phyloP scores from a whole-genome alignment of 2,888 invertebrate genomes.

The Axea sp. region DNA sequence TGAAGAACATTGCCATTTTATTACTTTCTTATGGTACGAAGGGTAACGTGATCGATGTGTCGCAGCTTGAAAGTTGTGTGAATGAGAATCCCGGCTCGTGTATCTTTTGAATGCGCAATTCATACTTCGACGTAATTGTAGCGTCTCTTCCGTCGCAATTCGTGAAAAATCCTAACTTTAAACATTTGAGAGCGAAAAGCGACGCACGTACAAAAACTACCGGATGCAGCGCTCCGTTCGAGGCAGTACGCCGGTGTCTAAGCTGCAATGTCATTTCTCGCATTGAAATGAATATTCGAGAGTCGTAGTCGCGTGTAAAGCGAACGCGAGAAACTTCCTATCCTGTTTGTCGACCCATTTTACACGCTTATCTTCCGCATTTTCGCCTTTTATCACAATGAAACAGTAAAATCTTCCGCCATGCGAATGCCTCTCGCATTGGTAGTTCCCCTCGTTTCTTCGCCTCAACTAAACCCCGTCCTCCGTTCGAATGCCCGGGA shows the following conservation, averaged over 20 bases:
- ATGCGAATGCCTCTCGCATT: constrained; percentile 29
- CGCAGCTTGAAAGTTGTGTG: background rate
- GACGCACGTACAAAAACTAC: constrained; percentile 43
- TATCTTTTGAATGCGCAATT: constrained; percentile 14
- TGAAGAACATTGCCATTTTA: too few species aligned
- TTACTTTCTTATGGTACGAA: too few species aligned
- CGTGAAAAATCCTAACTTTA: constrained; percentile 39
- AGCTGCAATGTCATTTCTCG: constrained; percentile 58
- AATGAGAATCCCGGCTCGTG: background rate
- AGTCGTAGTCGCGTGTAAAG: constrained; percentile 57
- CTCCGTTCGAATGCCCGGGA: too few species aligned
- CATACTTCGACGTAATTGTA: constrained; percentile 20
- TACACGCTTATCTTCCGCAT: constrained; percentile 52
- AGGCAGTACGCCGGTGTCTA: constrained; percentile 46
- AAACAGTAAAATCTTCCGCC: constrained; percentile 62
- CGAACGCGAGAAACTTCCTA: constrained; percentile 59
- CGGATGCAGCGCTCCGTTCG: constrained; percentile 42
- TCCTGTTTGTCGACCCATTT: constrained; percentile 59
- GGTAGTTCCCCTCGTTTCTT: constrained; percentile 13
- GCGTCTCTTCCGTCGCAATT: constrained; percentile 12
- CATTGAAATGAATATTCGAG: constrained; percentile 63
- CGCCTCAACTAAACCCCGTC: too few species aligned
- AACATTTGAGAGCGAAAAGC: constrained; percentile 28
- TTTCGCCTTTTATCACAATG: constrained; percentile 64
- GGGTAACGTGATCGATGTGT: too few species aligned